These are phyloP conservation scores for Argyrosomus japonicus DNA, from an alignment of 2,113 vertebrate species.

Conservation along the genomic window DNA sequence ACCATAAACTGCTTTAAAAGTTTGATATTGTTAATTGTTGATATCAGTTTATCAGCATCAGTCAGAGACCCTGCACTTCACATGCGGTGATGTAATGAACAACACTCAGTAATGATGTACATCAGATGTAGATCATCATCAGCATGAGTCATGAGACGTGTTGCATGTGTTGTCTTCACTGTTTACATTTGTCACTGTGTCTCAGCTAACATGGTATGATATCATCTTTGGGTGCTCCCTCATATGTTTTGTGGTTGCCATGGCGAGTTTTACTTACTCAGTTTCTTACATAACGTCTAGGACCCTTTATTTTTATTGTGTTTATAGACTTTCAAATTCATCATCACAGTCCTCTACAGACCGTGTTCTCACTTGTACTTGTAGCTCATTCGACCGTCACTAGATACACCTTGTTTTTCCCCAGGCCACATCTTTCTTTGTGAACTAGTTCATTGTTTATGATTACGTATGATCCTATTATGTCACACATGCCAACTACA, in stretches of 20 bases:
- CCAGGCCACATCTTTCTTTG: background rate
- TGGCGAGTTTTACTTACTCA: conserved; percentile 22
- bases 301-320: background rate
- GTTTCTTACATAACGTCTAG: conserved; percentile 28
- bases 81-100: background rate
- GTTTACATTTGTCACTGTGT: conserved; percentile 33
- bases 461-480: background rate
- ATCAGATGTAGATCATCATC: background rate
- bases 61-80: background rate
- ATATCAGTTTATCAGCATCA: too few species aligned
- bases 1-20: too few species aligned
- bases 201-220: background rate
- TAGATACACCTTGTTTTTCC: background rate
- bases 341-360: background rate
- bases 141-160: conserved; percentile 33
- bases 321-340: background rate
- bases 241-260: conserved; percentile 64
- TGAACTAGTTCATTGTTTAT: background rate
- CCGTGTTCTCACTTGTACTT: conserved; percentile 1
- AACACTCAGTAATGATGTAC: background rate
- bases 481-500: background rate
- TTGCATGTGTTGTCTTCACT: background rate
- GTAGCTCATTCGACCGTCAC: background rate
- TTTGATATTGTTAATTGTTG: background rate
- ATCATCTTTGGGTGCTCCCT: conserved; percentile 16